Evolutionary conservation across 1,140 invertebrate genomes (phyloP), one percentile per base, ranked within the genome.

Genomic region (Drosophila repletoides): DNA sequence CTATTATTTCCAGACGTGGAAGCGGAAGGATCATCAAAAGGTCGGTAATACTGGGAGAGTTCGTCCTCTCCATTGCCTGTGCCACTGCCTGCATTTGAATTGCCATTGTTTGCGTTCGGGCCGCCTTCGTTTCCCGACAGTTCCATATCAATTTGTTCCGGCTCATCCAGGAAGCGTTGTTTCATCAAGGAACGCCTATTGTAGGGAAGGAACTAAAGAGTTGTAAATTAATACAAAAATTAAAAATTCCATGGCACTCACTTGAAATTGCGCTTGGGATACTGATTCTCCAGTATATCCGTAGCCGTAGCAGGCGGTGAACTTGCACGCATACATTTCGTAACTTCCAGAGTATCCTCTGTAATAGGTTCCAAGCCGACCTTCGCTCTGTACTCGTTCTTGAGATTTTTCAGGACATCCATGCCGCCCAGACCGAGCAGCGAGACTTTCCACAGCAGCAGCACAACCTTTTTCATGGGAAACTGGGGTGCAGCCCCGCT

Each of bases 381-480:
- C 69, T 94, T 92, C 68, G 93, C 91, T 9, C 97, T 91, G 72
- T 97, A 94, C 60, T 93, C 91, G 72, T 93, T 92, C 91, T 98
- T 98, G 9, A 95, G 90, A 64, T 94, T 92, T 84, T 94, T 94
- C 1, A 98, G 91, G 24, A 95, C 93, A 58, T 95, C 94, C 64
- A 97, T 96, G 7, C 97, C 98, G 15, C 98, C 98, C 12, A 99
- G 91, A 6, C 96, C 95, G 1, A 98, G 93, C 45, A 99, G 91
- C 36, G 98, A 93, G 2, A 97, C 93, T 92, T 99, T 99, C 98
- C 98, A 99, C 7, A 99, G 89, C 1, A 99, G 91, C n/a, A 99
- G 91, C 19, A 99, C 91, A 48, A 99, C 96, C 92, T 99, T 99
- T 90, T 98, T 99, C 93, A 99, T 98, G 9, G 98, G 98, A 92